Evolutionary conservation across 2,888 invertebrate genomes (phyloP).

Genomic region (Ichneumon xanthorius): DNA sequence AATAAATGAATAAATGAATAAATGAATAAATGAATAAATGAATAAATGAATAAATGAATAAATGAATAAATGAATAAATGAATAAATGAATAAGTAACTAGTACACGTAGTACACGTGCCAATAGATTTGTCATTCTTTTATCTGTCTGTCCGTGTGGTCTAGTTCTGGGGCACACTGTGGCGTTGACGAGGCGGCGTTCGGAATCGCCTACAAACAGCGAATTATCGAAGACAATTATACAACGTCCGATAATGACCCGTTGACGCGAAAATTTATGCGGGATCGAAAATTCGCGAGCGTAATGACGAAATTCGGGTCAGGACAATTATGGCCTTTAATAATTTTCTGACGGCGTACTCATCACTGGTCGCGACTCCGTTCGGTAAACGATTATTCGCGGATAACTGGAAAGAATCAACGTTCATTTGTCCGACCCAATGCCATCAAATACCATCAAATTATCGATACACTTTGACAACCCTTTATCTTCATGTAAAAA

Average conservation of each 20-base stretch:
- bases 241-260: slow-evolving; percentile 50
- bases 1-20: no score
- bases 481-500: neutral
- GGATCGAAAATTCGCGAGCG: slow-evolving; percentile 18
- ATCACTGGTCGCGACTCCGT: neutral
- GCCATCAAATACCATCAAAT: neutral
- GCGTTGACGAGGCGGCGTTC: slow-evolving; percentile 56
- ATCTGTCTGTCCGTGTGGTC: neutral
- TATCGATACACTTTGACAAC: neutral
- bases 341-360: neutral
- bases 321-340: slow-evolving; percentile 8
- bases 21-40: no score
- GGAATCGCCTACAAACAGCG: slow-evolving; percentile 39
- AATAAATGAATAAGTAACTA: no score
- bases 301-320: slow-evolving; percentile 44
- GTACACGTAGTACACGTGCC: no score
- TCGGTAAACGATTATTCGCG: neutral
- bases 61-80: no score
- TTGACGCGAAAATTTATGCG: slow-evolving; percentile 53
- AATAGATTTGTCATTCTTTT: no score
- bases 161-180: slow-evolving; percentile 9
- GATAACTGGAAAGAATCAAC: neutral
- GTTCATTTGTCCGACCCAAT: neutral
- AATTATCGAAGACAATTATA: slow-evolving; percentile 62
- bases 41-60: no score